Evolutionary conservation across 2,797 vertebrate species (phyloP), one percentile per base, ranked within the genome.

Genomic region (Helarctos malayanus): DNA sequence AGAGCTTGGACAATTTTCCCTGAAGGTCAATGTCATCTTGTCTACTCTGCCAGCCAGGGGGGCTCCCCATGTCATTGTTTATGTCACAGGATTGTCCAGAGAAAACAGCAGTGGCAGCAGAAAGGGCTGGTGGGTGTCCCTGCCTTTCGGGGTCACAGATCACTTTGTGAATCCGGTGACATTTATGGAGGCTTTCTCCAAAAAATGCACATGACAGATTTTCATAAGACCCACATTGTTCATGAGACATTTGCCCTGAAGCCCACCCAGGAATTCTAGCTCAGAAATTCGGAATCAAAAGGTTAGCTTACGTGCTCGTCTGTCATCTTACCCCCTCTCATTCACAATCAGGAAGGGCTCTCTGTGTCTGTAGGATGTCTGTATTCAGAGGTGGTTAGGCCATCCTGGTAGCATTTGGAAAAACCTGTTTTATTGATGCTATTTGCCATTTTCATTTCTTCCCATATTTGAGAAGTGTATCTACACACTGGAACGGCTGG

Each of bases 391-490:
- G 61, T 54, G 16, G 3, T 61, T n/a, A 38, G 61, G 49, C 71
- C 41, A 19, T 75, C 87, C 49, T 69, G 38, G 27, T 45, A 65
- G 45, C 15, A 65, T 75, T 92, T 93, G 52, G 89, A 94, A 91
- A 89, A 91, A 49, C 32, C 75, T 45, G 56, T 86, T 83, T 84
- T 41, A 29, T 52, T 68, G n/a, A 57, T 68, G 75, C 12, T 23
- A 78, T 86, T 79, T 88, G 2, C 47, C 49, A n/a, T 80, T 88
- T 92, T 76, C 47, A 41, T 90, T 94, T 88, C 61, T 82, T 52
- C 25, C 76, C 69, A 4, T 92, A 38, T 86, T 83, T 91, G 52
- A 90, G 61, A 92, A 93, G 76, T 23, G 10, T 91, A 23, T 57
- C 79, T 25, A 59, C 21, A 38, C 21, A 29, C 35, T 73, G 59